Evolutionary conservation across 2,113 vertebrate species (phyloP), one percentile per base, ranked within the genome.

Genomic region (Grus americana): DNA sequence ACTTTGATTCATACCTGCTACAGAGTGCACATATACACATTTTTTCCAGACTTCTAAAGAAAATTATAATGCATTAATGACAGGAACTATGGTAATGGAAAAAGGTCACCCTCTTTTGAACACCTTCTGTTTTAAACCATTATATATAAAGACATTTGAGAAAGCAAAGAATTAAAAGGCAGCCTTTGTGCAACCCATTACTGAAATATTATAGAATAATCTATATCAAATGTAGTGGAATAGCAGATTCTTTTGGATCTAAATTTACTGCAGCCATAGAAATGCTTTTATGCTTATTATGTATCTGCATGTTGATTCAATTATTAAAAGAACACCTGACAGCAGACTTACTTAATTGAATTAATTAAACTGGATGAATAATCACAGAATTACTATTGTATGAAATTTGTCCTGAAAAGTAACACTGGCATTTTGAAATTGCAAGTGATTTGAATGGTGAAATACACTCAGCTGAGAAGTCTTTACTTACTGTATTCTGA

Each of bases 291-390:
- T 98, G 97, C 98, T 99, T 98, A 98, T 98, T 99, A 98, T 98
- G 98, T 98, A 98, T 98, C 97, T 98, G 98, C 98, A 98, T 98
- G 98, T 99, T 99, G 98, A 99, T 98, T 99, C 98, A 99, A 99
- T 99, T 99, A 99, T 99, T 98, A 99, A 99, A 98, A 98, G 97
- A 98, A 98, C 97, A 98, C 98, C 98, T 99, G 97, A 98, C 98
- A 98, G 98, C 98, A 98, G 98, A 98, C 97, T 98, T 98, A 99
- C 98, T 98, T 98, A 98, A 98, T 99, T 99, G 98, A 99, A 99
- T 99, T 99, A 98, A 98, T 99, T 99, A 98, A 98, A 98, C 98
- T 93, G 98, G 97, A 96, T 98, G 97, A 98, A 98, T 98, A 98
- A 98, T 97, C 98, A 98, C 96, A 97, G 98, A 98, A 98, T 98